These are phyloP conservation scores for Heliocidaris tuberculata DNA, from an alignment of 35 echinoderm and acorn worm genomes.

Conservation along the genomic window DNA sequence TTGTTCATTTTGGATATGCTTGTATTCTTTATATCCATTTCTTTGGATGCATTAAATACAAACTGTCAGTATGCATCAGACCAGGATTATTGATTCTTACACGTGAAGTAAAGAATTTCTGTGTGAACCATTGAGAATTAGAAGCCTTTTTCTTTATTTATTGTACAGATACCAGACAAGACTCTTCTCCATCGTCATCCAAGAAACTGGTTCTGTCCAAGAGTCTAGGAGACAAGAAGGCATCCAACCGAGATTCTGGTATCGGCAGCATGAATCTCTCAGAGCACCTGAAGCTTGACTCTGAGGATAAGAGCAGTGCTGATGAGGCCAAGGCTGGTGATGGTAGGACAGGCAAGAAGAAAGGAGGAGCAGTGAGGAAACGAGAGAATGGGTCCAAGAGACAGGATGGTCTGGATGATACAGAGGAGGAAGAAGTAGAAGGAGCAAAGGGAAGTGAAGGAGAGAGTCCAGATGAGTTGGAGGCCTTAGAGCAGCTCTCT, in stretches of 20 bases:
- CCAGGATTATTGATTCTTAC: neutral
- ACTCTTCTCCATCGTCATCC: neutral
- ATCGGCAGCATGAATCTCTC: slow-evolving; percentile 93
- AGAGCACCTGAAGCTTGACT: slow-evolving; percentile 66
- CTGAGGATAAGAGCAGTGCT: slow-evolving; percentile 59
- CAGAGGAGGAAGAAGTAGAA: slow-evolving; percentile 55
- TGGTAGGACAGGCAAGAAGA: slow-evolving; percentile 41
- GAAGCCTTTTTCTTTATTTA: neutral
- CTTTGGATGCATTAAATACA: neutral
- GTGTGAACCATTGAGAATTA: neutral
- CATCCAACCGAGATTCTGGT: slow-evolving; percentile 91
- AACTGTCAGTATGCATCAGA: neutral
- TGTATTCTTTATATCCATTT: neutral
- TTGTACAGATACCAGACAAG: slow-evolving; percentile 14
- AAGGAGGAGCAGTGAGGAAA: slow-evolving; percentile 43
- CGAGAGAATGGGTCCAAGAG: slow-evolving; percentile 40
- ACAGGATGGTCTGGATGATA: slow-evolving; percentile 50
- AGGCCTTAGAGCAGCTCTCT: slow-evolving; percentile 71
- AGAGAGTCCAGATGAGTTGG: slow-evolving; percentile 89
- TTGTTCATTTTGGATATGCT: neutral
- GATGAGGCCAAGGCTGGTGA: slow-evolving; percentile 49
- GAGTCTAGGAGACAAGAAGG: slow-evolving; percentile 49
- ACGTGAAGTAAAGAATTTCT: neutral
- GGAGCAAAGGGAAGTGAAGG: slow-evolving; percentile 48
- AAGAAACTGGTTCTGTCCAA: slow-evolving; percentile 31